Evolutionary conservation across 2,797 vertebrate species (phyloP).

Genomic region (Eutrigla gurnardus): DNA sequence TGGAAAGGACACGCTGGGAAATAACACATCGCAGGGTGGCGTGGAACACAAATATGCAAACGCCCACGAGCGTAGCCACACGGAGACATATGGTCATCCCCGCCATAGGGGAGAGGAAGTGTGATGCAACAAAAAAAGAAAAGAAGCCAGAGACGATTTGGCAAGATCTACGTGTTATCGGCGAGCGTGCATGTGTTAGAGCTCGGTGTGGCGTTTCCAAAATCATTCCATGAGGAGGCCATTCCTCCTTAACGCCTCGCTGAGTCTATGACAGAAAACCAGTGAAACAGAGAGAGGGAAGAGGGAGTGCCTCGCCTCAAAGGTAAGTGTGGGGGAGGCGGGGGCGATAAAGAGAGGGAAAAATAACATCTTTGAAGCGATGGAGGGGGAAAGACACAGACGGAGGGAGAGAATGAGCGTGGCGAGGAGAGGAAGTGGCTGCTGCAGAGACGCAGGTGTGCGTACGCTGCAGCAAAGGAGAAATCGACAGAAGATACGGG

Average conservation of each 20-base stretch:
- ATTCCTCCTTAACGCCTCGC: slow-evolving; percentile 63
- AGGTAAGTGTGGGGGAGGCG: slow-evolving; percentile 4
- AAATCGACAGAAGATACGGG: slow-evolving; percentile 42
- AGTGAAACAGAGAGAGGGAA: slow-evolving; percentile 39
- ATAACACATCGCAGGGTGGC: slow-evolving; percentile 54
- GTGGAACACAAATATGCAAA: slow-evolving; percentile 27
- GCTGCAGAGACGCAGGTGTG: slow-evolving; percentile 42
- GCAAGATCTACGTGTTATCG: slow-evolving; percentile 45
- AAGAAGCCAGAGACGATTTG: slow-evolving; percentile 60
- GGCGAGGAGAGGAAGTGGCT: background rate
- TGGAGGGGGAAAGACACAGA: background rate
- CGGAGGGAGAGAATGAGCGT: background rate
- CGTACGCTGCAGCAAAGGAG: slow-evolving; percentile 32
- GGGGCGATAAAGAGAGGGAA: slow-evolving; percentile 10
- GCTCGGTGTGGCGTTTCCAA: slow-evolving; percentile 64
- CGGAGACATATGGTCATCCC: slow-evolving; percentile 74
- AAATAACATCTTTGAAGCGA: slow-evolving; percentile 34
- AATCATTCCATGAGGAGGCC: slow-evolving; percentile 66
- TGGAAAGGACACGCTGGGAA: slow-evolving; percentile 60
- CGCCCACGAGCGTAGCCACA: slow-evolving; percentile 33
- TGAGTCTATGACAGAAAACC: slow-evolving; percentile 62
- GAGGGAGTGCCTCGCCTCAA: slow-evolving; percentile 12
- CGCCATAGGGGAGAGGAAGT: slow-evolving; percentile 55
- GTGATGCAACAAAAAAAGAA: slow-evolving; percentile 12
- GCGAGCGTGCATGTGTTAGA: slow-evolving; percentile 13